Conservation (phyloP, 2,797 vertebrate species). For the Lithobates sylvaticus region DNA sequence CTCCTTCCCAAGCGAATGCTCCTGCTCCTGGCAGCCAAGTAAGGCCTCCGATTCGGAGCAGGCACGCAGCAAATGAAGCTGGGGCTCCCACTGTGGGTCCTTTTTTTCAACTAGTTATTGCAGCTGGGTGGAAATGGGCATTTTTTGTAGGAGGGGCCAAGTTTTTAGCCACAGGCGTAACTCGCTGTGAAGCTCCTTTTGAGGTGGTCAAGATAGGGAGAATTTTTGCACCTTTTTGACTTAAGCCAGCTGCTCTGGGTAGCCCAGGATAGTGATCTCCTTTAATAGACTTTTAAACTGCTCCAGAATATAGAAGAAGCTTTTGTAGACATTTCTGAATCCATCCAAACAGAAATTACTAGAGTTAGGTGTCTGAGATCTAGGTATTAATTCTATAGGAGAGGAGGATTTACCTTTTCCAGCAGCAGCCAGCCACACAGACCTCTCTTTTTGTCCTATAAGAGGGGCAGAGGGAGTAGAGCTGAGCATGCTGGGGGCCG, state of each 20-base stretch:
- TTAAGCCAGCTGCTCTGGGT: not conserved
- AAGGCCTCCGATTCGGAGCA: not conserved
- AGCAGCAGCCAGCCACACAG: not conserved
- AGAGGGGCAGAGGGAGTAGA: no score
- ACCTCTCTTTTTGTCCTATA: no score
- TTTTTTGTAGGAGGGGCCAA: no score
- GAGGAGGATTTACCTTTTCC: not conserved
- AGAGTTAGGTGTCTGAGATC: not conserved
- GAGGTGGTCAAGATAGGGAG: no score
- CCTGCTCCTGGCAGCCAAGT: no score
- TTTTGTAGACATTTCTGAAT: not conserved
- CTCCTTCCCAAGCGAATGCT: no score
- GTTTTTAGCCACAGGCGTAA: no score
- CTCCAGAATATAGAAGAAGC: not conserved
- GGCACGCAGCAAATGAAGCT: not conserved
- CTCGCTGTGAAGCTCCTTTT: no score
- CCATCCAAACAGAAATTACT: not conserved
- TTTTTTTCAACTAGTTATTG: no score
- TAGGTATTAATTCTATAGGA: not conserved
- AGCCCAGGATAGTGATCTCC: not conserved
- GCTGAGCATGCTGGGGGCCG: no score
- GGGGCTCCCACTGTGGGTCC: no score
- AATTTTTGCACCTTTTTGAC: not conserved
- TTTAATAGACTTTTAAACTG: not conserved
- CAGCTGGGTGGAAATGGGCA: no score